A percentile compares a stretch with the other conserved stretches of the same genome.
phyloP scores from a whole-genome alignment of 1,140 invertebrate species.

The Pteromalus puparum region DNA sequence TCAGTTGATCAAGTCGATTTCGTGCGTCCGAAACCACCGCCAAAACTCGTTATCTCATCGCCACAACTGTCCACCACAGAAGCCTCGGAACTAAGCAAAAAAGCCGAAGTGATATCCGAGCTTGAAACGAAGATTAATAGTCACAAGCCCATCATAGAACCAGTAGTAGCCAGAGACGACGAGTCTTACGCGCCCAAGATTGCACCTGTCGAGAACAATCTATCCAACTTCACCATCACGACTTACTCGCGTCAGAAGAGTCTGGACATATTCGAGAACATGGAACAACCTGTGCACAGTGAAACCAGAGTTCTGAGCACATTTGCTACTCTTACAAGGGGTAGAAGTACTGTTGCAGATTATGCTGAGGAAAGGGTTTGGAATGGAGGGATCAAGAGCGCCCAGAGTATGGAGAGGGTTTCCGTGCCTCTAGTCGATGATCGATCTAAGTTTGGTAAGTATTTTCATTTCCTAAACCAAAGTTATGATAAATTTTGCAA shows the following conservation, averaged over 20 bases:
- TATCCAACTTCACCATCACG: slow-evolving; percentile 73
- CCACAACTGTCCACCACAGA: background rate
- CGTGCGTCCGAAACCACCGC: background rate
- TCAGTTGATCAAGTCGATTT: slow-evolving; percentile 32
- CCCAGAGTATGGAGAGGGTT: slow-evolving; percentile 52
- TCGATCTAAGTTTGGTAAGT: slow-evolving; percentile 33
- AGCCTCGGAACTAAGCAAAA: slow-evolving; percentile 46
- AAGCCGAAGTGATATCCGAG: slow-evolving; percentile 61
- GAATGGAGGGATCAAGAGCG: slow-evolving; percentile 16
- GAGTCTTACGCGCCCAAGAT: slow-evolving; percentile 58
- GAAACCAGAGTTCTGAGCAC: slow-evolving; percentile 54
- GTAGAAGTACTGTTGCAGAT: slow-evolving; percentile 28
- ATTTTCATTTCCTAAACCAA: background rate
- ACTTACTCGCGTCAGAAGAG: slow-evolving; percentile 69
- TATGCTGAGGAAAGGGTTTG: slow-evolving; percentile 46
- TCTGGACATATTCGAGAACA: slow-evolving; percentile 67
- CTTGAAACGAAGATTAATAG: slow-evolving; percentile 63
- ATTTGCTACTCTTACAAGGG: slow-evolving; percentile 59
- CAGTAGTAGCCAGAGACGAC: background rate
- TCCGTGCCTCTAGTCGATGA: slow-evolving; percentile 36
- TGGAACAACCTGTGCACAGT: slow-evolving; percentile 44
- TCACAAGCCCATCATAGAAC: slow-evolving; percentile 39
- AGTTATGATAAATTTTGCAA: background rate
- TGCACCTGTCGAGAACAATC: slow-evolving; percentile 67
- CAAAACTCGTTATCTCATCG: background rate